These are phyloP conservation scores for Centropristis striata DNA, from an alignment of 2,113 vertebrate genomes.

Conservation along the genomic window DNA sequence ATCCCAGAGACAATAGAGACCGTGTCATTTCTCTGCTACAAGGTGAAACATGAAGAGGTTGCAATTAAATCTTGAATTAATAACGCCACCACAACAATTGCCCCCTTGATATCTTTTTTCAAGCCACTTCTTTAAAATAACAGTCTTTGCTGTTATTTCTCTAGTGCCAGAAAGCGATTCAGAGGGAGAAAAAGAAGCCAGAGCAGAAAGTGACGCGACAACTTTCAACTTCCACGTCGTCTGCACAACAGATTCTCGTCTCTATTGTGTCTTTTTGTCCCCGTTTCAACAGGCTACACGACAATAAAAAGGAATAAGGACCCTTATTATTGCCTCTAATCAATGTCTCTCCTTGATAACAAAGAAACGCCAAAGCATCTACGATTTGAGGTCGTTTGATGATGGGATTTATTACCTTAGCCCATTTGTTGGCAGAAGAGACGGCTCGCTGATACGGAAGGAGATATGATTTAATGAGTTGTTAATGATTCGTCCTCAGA, in stretches of 20 bases:
- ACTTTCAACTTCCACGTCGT: conserved; percentile 30
- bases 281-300: conserved; percentile 46
- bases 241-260: conserved; percentile 20
- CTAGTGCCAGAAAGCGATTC: conserved; percentile 8
- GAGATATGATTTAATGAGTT: conserved; percentile 84
- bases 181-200: neutral
- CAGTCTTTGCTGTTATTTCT: neutral
- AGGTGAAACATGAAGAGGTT: conserved; percentile 45
- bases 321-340: conserved; percentile 54
- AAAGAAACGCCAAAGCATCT: conserved; percentile 49
- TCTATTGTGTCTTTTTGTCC: conserved; percentile 38
- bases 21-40: conserved; percentile 28
- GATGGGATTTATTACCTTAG: conserved; percentile 83
- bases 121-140: conserved; percentile 40
- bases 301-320: conserved; percentile 32
- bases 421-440: conserved; percentile 63
- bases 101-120: conserved; percentile 52
- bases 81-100: conserved; percentile 35
- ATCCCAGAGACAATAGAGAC: conserved; percentile 54
- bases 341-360: conserved; percentile 58
- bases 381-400: conserved; percentile 71
- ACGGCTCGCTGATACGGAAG: conserved; percentile 67
- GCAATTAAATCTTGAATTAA: conserved; percentile 64
- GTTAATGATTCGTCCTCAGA: conserved; percentile 79
- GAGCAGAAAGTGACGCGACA: too few relatives aligned